Conservation (phyloP, 2,888 invertebrate species). For the Rhimphoctona megacephalus region DNA sequence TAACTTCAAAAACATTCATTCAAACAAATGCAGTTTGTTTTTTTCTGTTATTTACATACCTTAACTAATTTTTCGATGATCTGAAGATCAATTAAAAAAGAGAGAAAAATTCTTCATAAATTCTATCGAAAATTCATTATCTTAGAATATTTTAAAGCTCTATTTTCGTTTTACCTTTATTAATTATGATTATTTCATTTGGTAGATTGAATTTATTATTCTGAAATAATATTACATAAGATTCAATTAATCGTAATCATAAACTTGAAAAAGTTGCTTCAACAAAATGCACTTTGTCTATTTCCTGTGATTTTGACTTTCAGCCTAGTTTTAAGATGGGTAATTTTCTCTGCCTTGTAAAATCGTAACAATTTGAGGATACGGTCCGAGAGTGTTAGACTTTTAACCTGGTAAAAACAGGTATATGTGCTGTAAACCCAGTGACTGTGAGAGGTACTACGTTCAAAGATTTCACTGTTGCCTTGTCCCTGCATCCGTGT, state of each 20-base stretch:
- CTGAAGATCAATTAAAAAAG: neutral
- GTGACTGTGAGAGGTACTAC: constrained; percentile 66
- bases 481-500: constrained; percentile 18
- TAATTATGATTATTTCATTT: neutral
- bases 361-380: constrained; percentile 27
- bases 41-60: neutral
- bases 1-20: too few relatives aligned
- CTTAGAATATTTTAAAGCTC: too few relatives aligned
- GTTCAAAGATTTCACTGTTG: constrained; percentile 8
- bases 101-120: neutral
- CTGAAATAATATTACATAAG: neutral
- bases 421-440: constrained; percentile 64
- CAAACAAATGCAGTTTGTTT: neutral
- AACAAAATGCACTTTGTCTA: neutral
- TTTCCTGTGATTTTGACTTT: constrained; percentile 2
- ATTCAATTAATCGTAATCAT: neutral
- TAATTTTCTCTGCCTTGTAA: neutral
- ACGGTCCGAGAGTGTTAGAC: constrained; percentile 25
- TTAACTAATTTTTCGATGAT: neutral
- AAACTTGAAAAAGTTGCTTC: neutral
- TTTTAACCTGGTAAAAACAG: constrained; percentile 64
- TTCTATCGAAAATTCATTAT: neutral
- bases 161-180: too few relatives aligned
- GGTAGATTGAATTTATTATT: neutral
- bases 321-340: neutral